Base-by-base conservation (phyloP, 2,888 invertebrate species). In the Pterobdella sp. region DNA sequence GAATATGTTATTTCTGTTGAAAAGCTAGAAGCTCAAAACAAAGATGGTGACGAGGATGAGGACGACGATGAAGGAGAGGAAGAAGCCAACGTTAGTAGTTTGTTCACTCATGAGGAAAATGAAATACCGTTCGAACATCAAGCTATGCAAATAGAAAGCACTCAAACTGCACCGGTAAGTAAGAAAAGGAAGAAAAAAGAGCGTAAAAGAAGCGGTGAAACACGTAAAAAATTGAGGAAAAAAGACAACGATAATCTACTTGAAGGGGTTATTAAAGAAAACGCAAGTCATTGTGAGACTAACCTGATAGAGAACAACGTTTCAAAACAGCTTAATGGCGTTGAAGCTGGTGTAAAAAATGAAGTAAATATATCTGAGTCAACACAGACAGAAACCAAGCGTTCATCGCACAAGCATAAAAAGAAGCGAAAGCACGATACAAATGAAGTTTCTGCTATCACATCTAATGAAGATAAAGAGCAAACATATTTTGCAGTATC, bases 11-110 rank as follows among this genome's bases (percentile, higher is more conserved):
- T 56, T 26, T 56, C 60, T 22, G 60, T 56, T 3, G 60, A 56
- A 26, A 56, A 56, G 60, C n/a, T 56, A n/a, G 60, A 56, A 26
- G 60, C 60, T 56, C 60, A 56, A n/a, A 56, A 56, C 26, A 56
- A 56, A 26, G n/a, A 56, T 4, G 60, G 26, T 22, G 60, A 56
- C n/a, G 60, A 56, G 10, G 60, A 56, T 4, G 60, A n/a, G 26
- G 60, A 56, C 3, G 60, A 56, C n/a, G 60, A 22, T 4, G 60
- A 56, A n/a, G 60, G 26, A n/a, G 60, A 56, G 26, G 60, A 56
- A n/a, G 60, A 56, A 56, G 60, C 60, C 14, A 56, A 56, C 26
- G 60, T 56, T 3, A 56, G 60, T 22, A 56, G 60, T 22, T 22
- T 56, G n/a, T 56, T 56, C 60, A 56, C 60, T 4, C 60, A 56